A percentile compares a stretch with the other conserved stretches of the same genome.
Evolutionary conservation across 2,113 vertebrate genomes (phyloP).

Genomic region (Aphelocoma coerulescens): DNA sequence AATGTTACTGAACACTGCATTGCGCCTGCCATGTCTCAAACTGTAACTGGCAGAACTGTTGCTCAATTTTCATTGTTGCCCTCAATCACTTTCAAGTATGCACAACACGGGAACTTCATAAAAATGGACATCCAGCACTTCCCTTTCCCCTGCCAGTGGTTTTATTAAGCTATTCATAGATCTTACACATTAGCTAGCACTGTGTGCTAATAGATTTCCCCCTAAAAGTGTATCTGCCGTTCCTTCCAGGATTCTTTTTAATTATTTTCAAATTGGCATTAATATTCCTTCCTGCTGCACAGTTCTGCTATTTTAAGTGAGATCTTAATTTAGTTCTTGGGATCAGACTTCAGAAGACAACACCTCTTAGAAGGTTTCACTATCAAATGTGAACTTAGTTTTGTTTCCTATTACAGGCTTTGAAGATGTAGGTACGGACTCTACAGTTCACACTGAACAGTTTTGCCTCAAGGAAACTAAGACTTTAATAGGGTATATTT

Average conservation of each 20-base stretch:
- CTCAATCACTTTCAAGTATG: neutral
- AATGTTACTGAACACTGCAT: neutral
- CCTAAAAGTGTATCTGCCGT: neutral
- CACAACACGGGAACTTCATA: neutral
- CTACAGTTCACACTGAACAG: neutral
- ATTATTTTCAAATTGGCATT: neutral
- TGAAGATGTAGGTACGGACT: neutral
- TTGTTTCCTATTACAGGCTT: neutral
- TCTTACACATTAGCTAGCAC: neutral
- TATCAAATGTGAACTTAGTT: neutral
- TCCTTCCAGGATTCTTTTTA: neutral
- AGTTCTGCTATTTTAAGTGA: neutral
- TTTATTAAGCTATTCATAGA: neutral
- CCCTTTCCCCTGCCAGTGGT: neutral
- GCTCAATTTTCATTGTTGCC: neutral
- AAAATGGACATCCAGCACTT: neutral
- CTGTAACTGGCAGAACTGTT: neutral
- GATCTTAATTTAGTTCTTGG: neutral
- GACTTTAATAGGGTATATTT: neutral
- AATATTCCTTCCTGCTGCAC: neutral
- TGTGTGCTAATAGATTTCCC: neutral
- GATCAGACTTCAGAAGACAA: neutral
- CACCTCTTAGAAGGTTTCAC: neutral
- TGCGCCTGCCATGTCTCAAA: neutral
- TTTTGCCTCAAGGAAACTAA: neutral